These are phyloP conservation scores for Cyrtorhinus lividipennis DNA, from an alignment of 1,140 invertebrate species.

Conservation along the genomic window DNA sequence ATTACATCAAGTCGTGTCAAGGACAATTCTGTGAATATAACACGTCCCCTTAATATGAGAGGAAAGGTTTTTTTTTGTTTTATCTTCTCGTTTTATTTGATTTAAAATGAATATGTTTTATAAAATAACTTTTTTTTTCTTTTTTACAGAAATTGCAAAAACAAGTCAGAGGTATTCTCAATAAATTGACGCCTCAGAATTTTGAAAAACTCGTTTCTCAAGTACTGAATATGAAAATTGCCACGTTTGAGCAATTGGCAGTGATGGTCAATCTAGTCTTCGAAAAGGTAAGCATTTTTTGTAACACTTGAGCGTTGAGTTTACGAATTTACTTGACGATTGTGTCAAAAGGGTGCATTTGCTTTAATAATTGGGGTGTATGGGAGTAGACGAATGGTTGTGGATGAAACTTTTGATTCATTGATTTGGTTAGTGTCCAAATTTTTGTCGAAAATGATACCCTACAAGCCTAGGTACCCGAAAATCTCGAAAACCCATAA, in stretches of 20 bases:
- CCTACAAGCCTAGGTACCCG: too few relatives aligned
- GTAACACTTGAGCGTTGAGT: too few relatives aligned
- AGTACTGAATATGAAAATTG: slow-evolving; percentile 60
- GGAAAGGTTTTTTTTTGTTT: neutral
- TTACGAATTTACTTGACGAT: slow-evolving; percentile 5
- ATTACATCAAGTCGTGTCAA: too few relatives aligned
- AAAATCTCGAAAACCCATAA: too few relatives aligned
- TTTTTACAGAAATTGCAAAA: slow-evolving; percentile 54
- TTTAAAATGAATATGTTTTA: neutral
- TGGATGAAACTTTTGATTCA: too few relatives aligned
- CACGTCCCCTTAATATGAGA: neutral
- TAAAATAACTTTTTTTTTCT: neutral
- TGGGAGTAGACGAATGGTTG: too few relatives aligned
- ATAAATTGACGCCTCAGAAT: slow-evolving; percentile 90
- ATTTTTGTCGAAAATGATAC: too few relatives aligned
- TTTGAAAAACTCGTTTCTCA: slow-evolving; percentile 66
- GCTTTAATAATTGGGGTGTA: too few relatives aligned
- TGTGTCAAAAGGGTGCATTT: too few relatives aligned
- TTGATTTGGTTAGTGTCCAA: too few relatives aligned
- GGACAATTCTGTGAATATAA: neutral
- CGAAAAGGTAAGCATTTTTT: slow-evolving; percentile 53
- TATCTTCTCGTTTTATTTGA: neutral
- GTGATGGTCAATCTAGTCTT: slow-evolving; percentile 83
- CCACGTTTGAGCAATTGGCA: slow-evolving; percentile 60
- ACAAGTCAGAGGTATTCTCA: slow-evolving; percentile 73